Evolutionary conservation across 2,113 vertebrate genomes (phyloP), one percentile per base, ranked within the genome.

Genomic region (Trachemys scripta): DNA sequence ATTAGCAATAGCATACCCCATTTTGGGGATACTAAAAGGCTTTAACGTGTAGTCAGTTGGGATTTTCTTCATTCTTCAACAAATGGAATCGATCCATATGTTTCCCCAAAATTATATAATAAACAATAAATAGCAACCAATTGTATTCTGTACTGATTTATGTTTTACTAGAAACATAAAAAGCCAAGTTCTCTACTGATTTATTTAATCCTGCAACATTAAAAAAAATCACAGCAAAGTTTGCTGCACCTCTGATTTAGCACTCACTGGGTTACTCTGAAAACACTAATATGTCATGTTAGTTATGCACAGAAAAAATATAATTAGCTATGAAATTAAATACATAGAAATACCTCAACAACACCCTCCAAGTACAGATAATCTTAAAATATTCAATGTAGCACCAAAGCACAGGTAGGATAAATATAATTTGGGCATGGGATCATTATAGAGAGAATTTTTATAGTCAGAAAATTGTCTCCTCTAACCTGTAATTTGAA

Each of bases 371-470:
- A 62, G 82, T 92, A 90, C 14, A 86, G 38, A 51, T 53, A 91
- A 78, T 87, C 95, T 85, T 88, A 56, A 87, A 72, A 72, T 11
- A 86, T 35, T 90, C 88, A 91, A 5, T 50, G 42, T 9, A 90
- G 42, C 25, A 88, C 53, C 88, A 50, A 65, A 88, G 35, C 31
- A 94, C 6, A 62, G n/a, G 84, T 51, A 84, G 59, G 12, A 88
- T 92, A 96, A 31, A 38, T 78, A 13, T 49, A 42, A 85, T 93
- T 93, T 88, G 91, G 91, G 94, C 91, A 84, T 82, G 92, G 14
- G 76, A 94, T 47, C 78, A 45, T 35, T 86, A 87, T 25, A 87
- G 62, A 69, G n/a, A 38, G 19, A 42, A 57, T 95, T 93, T 89
- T 94, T 92, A 89, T 27, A 89, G 72, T 69, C 47, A 65, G 49